Evolutionary conservation across 2,113 vertebrate species (phyloP), one percentile per base, ranked within the genome.

Genomic region (Saccopteryx leptura): DNA sequence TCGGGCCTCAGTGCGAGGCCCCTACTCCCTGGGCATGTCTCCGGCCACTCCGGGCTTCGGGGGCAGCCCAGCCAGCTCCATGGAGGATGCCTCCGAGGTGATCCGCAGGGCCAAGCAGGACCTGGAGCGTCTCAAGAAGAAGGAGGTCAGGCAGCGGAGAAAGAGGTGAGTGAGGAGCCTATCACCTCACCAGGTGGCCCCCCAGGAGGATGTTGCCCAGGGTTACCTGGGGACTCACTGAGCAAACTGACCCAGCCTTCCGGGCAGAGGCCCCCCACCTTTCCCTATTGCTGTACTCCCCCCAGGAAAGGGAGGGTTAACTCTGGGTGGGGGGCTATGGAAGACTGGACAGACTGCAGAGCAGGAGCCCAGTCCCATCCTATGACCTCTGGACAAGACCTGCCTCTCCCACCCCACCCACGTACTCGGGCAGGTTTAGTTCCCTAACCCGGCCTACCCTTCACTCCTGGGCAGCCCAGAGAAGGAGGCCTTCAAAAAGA

Each of bases 41-140:
- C 98, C 98, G 0, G 99, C 97, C 0, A 60, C 99, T 0, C 98
- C 98, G 0, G 97, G 97, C 15, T 96, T 96, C 0, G 83, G 97
- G 3, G 96, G 96, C 94, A 99, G 99, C 96, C 99, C 99, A 0
- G 93, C 97, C 0, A 91, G 97, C 24, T 99, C 99, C 1, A 98
- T 99, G 98, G 99, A 99, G 93, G 99, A 99, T 90, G 99, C 99
- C 97, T 99, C 99, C 0, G 99, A 99, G 0, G 99, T 99, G 39
- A 98, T 99, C 39, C 99, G 98, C 0, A 93, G 99, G 19, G 99
- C 99, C 97, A 99, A 99, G 98, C 97, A 99, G 97, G 99, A 99
- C 98, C 98, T 99, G 46, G 99, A 99, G 96, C 98, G 98, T 84
- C 98, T 99, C 61, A 99, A 99, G 90, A 99, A 99, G 98, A 99